Evolutionary conservation across 1,140 invertebrate species (phyloP).

Genomic region (Ladona fulva): DNA sequence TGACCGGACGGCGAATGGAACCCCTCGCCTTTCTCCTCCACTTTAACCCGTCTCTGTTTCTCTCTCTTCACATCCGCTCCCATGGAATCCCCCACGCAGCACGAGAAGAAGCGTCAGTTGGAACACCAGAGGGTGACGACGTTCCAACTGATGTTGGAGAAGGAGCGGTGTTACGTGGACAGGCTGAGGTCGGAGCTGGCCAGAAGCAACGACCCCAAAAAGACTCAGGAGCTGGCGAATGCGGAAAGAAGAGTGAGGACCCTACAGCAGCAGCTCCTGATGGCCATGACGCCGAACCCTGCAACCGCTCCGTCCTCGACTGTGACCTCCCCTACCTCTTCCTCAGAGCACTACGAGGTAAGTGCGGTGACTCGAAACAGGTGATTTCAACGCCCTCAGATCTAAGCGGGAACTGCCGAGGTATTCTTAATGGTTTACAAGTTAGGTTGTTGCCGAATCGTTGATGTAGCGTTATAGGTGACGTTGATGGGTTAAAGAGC

Average conservation of each 20-base stretch:
- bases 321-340: conserved; percentile 16
- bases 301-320: conserved; percentile 24
- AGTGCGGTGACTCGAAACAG: not conserved
- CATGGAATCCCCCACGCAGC: conserved; percentile 43
- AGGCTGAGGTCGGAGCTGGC: conserved; percentile 51
- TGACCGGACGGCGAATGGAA: too few relatives aligned
- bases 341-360: conserved; percentile 10
- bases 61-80: not conserved
- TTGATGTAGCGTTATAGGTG: too few relatives aligned
- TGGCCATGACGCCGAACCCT: conserved; percentile 30
- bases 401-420: too few relatives aligned
- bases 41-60: not conserved
- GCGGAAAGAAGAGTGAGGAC: conserved; percentile 51
- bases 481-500: too few relatives aligned
- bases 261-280: conserved; percentile 47
- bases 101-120: conserved; percentile 65
- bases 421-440: too few relatives aligned
- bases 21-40: not conserved
- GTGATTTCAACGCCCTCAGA: conserved; percentile 13
- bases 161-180: conserved; percentile 66
- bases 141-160: conserved; percentile 68
- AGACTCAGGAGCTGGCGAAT: conserved; percentile 42
- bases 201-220: conserved; percentile 41
- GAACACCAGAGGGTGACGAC: conserved; percentile 65
- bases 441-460: too few relatives aligned